Evolutionary conservation across 2,888 invertebrate species (phyloP).

Genomic region (Cantharis lateralis): DNA sequence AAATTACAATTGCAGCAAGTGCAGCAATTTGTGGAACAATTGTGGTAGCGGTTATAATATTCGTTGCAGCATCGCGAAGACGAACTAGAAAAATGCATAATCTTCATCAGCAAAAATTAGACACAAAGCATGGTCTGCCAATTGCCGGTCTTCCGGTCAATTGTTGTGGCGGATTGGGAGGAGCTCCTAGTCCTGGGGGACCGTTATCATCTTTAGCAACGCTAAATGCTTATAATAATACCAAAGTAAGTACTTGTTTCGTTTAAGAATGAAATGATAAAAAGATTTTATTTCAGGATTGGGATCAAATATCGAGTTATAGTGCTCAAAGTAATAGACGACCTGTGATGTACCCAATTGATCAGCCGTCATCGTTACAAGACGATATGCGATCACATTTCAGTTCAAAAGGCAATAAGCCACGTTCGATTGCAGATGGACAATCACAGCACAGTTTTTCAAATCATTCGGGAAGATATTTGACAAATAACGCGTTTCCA

Average conservation of each 20-base stretch:
- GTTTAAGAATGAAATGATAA: neutral
- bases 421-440: constrained; percentile 82
- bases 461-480: constrained; percentile 78
- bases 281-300: constrained; percentile 59
- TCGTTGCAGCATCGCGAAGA: constrained; percentile 83
- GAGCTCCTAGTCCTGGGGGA: constrained; percentile 78
- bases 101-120: constrained; percentile 67
- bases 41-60: constrained; percentile 86
- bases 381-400: constrained; percentile 78
- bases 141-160: constrained; percentile 78
- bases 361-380: constrained; percentile 62
- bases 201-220: constrained; percentile 83
- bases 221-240: constrained; percentile 81
- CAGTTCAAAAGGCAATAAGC: constrained; percentile 67
- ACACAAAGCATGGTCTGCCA: constrained; percentile 65
- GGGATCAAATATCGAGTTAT: constrained; percentile 89
- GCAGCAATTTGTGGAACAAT: constrained; percentile 93
- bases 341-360: constrained; percentile 81
- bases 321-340: constrained; percentile 89
- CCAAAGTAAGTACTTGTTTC: constrained; percentile 63
- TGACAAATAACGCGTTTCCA: constrained; percentile 67
- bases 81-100: constrained; percentile 77
- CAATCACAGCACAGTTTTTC: constrained; percentile 90
- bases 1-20: constrained; percentile 91
- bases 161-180: constrained; percentile 74